Evolutionary conservation across 2,888 invertebrate species (phyloP).

Genomic region (Stenolophus ochropezus): DNA sequence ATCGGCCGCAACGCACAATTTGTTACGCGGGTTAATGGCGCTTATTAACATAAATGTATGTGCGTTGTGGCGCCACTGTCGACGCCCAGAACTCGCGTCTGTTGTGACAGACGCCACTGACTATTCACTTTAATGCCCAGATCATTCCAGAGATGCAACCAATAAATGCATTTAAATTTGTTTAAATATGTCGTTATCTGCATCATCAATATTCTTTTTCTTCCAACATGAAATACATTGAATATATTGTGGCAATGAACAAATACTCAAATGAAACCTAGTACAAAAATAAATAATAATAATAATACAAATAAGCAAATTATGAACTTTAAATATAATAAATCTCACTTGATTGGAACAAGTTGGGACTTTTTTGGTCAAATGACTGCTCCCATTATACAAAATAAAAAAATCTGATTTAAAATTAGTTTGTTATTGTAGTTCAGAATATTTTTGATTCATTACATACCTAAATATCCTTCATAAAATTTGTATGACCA

Average conservation of each 20-base stretch:
- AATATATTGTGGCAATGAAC: background rate
- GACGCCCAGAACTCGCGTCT: background rate
- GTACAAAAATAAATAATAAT: background rate
- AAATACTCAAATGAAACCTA: background rate
- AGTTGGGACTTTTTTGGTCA: too few relatives aligned
- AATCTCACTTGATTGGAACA: too few relatives aligned
- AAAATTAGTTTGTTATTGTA: too few relatives aligned
- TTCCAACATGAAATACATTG: background rate
- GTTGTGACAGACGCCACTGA: conserved; percentile 45
- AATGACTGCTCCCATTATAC: too few relatives aligned
- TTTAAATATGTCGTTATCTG: background rate
- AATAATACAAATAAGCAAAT: too few relatives aligned
- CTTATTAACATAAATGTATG: conserved; percentile 59
- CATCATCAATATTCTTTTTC: background rate
- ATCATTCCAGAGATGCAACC: conserved; percentile 41
- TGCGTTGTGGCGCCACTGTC: conserved; percentile 37
- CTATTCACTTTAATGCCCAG: conserved; percentile 30
- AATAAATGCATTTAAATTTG: conserved; percentile 25
- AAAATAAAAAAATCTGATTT: too few relatives aligned
- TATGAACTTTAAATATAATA: too few relatives aligned
- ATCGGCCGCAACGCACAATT: conserved; percentile 57
- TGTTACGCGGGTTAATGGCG: conserved; percentile 58
- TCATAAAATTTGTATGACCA: too few relatives aligned
- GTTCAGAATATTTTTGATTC: too few relatives aligned
- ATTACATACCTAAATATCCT: too few relatives aligned